Conservation (phyloP, 2,797 vertebrate genomes). For the Hippopotamyrus pictus region DNA sequence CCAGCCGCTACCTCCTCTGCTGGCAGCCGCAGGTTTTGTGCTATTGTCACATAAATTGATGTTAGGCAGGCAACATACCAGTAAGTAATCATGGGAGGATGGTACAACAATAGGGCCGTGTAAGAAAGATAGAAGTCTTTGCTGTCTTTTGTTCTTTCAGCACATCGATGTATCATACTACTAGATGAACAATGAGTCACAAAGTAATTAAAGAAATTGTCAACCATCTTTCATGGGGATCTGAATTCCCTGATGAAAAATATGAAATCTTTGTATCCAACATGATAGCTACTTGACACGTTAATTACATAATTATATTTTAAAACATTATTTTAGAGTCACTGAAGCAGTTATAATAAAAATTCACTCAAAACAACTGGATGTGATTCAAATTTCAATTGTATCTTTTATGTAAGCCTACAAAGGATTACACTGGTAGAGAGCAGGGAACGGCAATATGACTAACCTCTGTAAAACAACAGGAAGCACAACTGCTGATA, state of each 20-base stretch:
- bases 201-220: slow-evolving; percentile 54
- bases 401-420: neutral
- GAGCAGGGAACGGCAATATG: neutral
- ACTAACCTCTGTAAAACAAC: neutral
- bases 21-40: slow-evolving; percentile 54
- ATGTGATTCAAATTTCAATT: slow-evolving; percentile 6
- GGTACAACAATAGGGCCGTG: slow-evolving; percentile 63
- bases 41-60: slow-evolving; percentile 62
- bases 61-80: slow-evolving; percentile 53
- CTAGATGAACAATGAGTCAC: slow-evolving; percentile 45
- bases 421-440: neutral
- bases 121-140: slow-evolving; percentile 57
- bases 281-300: slow-evolving; percentile 48
- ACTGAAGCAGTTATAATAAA: slow-evolving; percentile 7
- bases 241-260: slow-evolving; percentile 42
- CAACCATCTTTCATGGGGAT: slow-evolving; percentile 39
- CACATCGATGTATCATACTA: slow-evolving; percentile 62
- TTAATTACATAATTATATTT: neutral
- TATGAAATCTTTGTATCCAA: slow-evolving; percentile 47
- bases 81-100: slow-evolving; percentile 47
- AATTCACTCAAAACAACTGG: neutral
- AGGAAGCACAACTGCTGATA: neutral
- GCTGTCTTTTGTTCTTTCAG: neutral
- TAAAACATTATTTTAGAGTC: neutral
- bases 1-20: slow-evolving; percentile 36